Evolutionary conservation across 2,113 vertebrate genomes (phyloP).

Genomic region (Pyxicephalus adspersus): DNA sequence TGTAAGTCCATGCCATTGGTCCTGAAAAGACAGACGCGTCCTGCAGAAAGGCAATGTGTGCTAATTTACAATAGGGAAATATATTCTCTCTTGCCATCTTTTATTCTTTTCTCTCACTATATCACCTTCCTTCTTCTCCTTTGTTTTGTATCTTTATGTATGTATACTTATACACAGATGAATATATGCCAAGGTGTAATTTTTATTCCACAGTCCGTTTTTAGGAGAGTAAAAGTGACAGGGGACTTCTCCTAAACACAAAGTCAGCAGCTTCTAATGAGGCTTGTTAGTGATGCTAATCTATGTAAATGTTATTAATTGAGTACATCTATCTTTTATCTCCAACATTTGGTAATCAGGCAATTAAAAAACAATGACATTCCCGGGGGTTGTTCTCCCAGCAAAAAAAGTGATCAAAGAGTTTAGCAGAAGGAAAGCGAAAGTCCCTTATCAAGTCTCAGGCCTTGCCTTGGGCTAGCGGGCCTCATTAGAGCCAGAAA

Average conservation of each 20-base stretch:
- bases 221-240: constrained; percentile 76
- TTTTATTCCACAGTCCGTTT: constrained; percentile 70
- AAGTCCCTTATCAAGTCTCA: constrained; percentile 84
- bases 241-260: constrained; percentile 84
- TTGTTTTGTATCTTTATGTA: not conserved
- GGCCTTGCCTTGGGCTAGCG: constrained; percentile 86
- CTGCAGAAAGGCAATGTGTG: too few relatives aligned
- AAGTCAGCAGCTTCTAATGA: constrained; percentile 92
- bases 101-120: too few relatives aligned
- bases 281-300: constrained; percentile 98
- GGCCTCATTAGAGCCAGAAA: constrained; percentile 94
- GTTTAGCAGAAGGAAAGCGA: constrained; percentile 81
- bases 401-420: constrained; percentile 91
- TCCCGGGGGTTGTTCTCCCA: constrained; percentile 82
- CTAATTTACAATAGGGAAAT: too few relatives aligned
- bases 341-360: constrained; percentile 92
- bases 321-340: constrained; percentile 99
- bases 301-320: constrained; percentile 99
- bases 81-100: too few relatives aligned
- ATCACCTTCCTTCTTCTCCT: not conserved
- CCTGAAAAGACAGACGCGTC: too few relatives aligned
- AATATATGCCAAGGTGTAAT: constrained; percentile 59
- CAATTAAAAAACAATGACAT: constrained; percentile 98
- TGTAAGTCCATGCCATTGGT: too few relatives aligned
- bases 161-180: too few relatives aligned